Percentiles rank a stretch among this genome's conserved stretches.
Conservation (phyloP, 2,113 vertebrate species). For the Aythya baeri region DNA sequence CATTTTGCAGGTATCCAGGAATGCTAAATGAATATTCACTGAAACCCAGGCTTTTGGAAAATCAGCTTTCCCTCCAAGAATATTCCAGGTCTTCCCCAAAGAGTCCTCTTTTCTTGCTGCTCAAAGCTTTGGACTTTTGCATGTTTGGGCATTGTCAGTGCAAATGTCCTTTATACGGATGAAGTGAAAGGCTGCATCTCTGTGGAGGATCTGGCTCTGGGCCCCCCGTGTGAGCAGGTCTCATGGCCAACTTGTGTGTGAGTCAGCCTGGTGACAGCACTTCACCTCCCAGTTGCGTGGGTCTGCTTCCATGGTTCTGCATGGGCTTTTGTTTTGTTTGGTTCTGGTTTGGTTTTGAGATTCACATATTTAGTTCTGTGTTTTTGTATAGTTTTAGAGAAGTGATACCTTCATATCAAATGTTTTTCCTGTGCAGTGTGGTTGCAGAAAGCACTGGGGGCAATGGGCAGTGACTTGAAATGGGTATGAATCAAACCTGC, state of each 20-base stretch:
- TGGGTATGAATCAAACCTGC: neutral
- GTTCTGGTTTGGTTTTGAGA: neutral
- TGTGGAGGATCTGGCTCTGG: neutral
- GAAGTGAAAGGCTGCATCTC: neutral
- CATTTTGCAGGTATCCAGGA: neutral
- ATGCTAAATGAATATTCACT: neutral
- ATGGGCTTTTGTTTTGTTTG: neutral
- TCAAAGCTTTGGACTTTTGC: neutral
- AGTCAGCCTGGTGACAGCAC: neutral
- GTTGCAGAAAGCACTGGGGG: neutral
- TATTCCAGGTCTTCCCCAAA: neutral
- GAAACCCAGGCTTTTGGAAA: neutral
- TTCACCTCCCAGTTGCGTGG: neutral
- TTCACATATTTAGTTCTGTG: neutral
- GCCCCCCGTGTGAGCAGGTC: neutral
- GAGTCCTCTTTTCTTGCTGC: neutral
- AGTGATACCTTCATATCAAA: neutral
- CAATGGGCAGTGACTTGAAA: neutral
- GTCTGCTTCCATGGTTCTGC: neutral
- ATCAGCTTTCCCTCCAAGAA: neutral
- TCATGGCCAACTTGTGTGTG: neutral
- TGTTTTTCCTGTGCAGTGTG: neutral
- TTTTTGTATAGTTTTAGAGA: neutral
- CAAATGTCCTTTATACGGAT: rapidly evolving
- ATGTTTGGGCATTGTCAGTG: neutral